Percentiles rank a stretch among this genome's conserved stretches.
Conservation (phyloP, 2,888 invertebrate genomes). For the Drosophila histrio region DNA sequence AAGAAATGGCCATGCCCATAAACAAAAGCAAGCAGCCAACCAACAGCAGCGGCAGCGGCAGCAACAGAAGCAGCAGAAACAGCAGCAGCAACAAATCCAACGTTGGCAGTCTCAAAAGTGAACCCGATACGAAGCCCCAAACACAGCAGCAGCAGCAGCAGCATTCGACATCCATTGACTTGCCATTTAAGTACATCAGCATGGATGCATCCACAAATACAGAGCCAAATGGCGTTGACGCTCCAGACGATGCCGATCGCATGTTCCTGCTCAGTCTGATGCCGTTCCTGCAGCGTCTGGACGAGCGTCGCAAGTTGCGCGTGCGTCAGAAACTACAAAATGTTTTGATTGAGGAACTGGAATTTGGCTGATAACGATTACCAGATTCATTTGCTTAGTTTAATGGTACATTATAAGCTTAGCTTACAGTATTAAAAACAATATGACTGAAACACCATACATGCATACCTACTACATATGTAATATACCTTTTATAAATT, state of each 20-base stretch:
- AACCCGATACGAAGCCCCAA: slow-evolving; percentile 43
- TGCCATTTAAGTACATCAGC: slow-evolving; percentile 61
- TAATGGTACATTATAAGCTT: slow-evolving; percentile 59
- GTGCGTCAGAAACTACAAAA: slow-evolving; percentile 78
- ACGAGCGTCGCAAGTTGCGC: slow-evolving; percentile 70
- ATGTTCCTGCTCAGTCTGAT: slow-evolving; percentile 77
- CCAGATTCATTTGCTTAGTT: slow-evolving; percentile 7
- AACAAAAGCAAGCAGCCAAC: slow-evolving; percentile 14
- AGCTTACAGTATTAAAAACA: slow-evolving; percentile 73
- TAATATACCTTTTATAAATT: slow-evolving; percentile 12
- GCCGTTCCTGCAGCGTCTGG: slow-evolving; percentile 74
- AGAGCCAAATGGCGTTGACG: slow-evolving; percentile 38
- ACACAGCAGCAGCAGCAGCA: slow-evolving; percentile 6
- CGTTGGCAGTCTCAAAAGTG: slow-evolving; percentile 46
- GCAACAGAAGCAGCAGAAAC: too few species aligned
- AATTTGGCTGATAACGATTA: slow-evolving; percentile 64
- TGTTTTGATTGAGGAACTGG: slow-evolving; percentile 73
- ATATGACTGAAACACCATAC: slow-evolving; percentile 53
- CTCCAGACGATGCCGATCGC: slow-evolving; percentile 72
- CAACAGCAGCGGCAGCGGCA: too few species aligned
- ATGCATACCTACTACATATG: slow-evolving; percentile 5
- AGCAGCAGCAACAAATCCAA: slow-evolving; percentile 1
- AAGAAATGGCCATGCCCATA: slow-evolving; percentile 50
- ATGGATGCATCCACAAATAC: slow-evolving; percentile 68
- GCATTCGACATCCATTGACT: slow-evolving; percentile 2